Evolutionary conservation across 2,888 invertebrate genomes (phyloP).

Genomic region (Fabriciana adippe): DNA sequence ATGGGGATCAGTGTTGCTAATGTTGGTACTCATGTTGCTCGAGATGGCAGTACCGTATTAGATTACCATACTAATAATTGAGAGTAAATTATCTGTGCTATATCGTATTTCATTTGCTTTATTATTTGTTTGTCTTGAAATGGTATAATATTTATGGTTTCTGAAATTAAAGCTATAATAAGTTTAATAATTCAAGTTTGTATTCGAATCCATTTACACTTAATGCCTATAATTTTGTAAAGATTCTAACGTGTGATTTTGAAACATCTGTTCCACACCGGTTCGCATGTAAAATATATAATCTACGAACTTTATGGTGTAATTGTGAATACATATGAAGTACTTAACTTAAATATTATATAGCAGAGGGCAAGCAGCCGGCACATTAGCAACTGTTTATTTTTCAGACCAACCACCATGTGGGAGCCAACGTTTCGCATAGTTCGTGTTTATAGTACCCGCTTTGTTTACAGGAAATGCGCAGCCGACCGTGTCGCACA

Average conservation of each 20-base stretch:
- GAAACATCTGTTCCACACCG: neutral
- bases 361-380: constrained; percentile 16
- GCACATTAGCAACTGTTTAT: constrained; percentile 30
- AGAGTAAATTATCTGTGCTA: constrained; percentile 3
- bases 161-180: too few relatives aligned
- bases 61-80: constrained; percentile 18
- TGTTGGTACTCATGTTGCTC: constrained; percentile 5
- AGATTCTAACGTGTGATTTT: neutral
- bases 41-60: constrained; percentile 7
- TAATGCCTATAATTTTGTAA: too few relatives aligned
- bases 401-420: constrained; percentile 27
- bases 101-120: neutral
- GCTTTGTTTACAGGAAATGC: constrained; percentile 26
- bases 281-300: neutral
- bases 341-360: constrained; percentile 5
- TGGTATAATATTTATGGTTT: too few relatives aligned
- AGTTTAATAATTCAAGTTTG: too few relatives aligned
- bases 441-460: constrained; percentile 20
- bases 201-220: too few relatives aligned
- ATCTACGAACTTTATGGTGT: neutral
- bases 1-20: constrained; percentile 12
- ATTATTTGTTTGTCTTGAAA: neutral
- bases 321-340: constrained; percentile 1
- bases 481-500: constrained; percentile 11
- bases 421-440: constrained; percentile 35